Evolutionary conservation across 2,113 vertebrate genomes (phyloP), one percentile per base, ranked within the genome.

Genomic region (Suncus etruscus): DNA sequence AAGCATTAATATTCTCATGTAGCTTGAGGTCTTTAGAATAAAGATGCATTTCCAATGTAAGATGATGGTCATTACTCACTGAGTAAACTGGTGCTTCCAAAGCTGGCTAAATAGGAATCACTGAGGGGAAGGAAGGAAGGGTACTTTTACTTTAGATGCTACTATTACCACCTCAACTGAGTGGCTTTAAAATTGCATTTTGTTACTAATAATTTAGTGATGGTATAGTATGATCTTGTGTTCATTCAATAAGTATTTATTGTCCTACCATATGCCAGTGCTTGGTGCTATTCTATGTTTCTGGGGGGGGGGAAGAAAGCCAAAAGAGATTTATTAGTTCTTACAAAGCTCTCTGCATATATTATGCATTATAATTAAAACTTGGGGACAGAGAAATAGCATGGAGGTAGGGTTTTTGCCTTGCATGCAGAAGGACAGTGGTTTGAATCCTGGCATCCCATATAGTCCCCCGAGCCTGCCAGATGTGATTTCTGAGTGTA

Each of bases 141-240:
- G 54, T 0, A 14, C 48, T 32, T 86, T 80, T 65, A 50, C 32
- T 83, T 90, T 24, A 58, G 39, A 69, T 31, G 66, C 11, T 68
- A 32, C 72, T 78, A n/a, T 90, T 72, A 91, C 65, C 16, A n/a
- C 78, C 31, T 76, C 72, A 90, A 87, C 48, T 47, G 7, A 83
- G 31, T 70, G 45, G 29, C 80, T 83, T 14, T 76, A 86, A 88
- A 93, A 68, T 1, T 74, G 48, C 68, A 80, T 86, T 88, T 76
- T 80, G 70, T 91, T 90, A 76, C n/a, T 75, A 90, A 70, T 25
- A 69, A 45, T 83, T 89, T 82, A 82, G 83, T 48, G 31, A 73
- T 32, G 61, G 65, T 75, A 80, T 39, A 73, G 73, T 79, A 83
- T 76, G 51, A 77, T 16, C 29, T 61, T 20, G 69, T 29, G 91